Evolutionary conservation across 2,888 invertebrate genomes (phyloP).

Genomic region (Heliconius ethilla): DNA sequence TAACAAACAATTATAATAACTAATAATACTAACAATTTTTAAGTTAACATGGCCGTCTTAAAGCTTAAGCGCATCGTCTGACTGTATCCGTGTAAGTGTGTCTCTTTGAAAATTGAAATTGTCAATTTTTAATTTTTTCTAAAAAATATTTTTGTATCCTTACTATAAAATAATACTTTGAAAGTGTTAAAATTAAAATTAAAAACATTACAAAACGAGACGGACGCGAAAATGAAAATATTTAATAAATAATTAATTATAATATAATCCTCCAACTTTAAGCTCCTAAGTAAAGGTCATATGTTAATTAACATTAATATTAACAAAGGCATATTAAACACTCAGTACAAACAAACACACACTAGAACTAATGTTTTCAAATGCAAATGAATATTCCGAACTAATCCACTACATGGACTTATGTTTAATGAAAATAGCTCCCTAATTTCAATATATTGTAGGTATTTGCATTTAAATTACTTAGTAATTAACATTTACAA

Average conservation of each 20-base stretch:
- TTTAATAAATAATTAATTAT: neutral
- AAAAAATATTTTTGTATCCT: too few species aligned
- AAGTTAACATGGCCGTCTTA: too few species aligned
- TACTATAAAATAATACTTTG: neutral
- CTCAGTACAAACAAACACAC: slow-evolving; percentile 20
- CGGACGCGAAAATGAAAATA: neutral
- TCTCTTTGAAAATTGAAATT: too few species aligned
- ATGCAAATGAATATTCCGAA: slow-evolving; percentile 31
- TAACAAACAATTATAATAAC: too few species aligned
- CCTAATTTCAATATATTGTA: slow-evolving; percentile 3
- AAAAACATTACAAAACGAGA: neutral
- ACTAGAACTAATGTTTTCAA: slow-evolving; percentile 28
- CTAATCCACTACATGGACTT: slow-evolving; percentile 22
- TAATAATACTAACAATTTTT: too few species aligned
- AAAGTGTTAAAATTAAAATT: neutral
- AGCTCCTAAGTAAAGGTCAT: neutral
- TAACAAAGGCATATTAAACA: slow-evolving; percentile 14
- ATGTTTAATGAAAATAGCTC: slow-evolving; percentile 17
- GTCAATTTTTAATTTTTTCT: too few species aligned
- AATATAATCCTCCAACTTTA: neutral
- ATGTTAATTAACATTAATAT: slow-evolving; percentile 11
- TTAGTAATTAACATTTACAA: neutral
- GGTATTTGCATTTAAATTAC: slow-evolving; percentile 18
- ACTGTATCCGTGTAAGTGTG: too few species aligned
- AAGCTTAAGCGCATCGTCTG: too few species aligned